A percentile compares a stretch with the other conserved stretches of the same genome.
phyloP scores from a whole-genome alignment of 2,888 invertebrate genomes.

The Penaeus monodon region DNA sequence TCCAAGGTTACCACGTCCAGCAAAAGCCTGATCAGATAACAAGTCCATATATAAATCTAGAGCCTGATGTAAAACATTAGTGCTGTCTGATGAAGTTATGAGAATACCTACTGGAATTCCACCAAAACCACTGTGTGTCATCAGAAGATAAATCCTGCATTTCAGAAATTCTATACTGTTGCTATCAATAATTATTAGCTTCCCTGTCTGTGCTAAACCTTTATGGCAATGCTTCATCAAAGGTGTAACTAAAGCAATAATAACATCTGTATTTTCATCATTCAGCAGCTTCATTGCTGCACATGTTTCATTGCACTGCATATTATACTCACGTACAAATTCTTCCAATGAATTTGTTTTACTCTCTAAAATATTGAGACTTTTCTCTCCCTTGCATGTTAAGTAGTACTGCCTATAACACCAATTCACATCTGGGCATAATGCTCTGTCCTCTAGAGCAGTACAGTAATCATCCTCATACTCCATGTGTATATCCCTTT shows the following conservation, averaged over 20 bases:
- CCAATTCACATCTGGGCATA: slow-evolving; percentile 30
- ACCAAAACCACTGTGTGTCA: slow-evolving; percentile 8
- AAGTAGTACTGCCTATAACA: slow-evolving; percentile 31
- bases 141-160: not conserved
- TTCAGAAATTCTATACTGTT: slow-evolving; percentile 7
- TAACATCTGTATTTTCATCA: not conserved
- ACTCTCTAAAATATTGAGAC: not conserved
- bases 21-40: slow-evolving; percentile 9
- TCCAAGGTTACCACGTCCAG: slow-evolving; percentile 5
- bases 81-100: slow-evolving; percentile 12
- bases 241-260: slow-evolving; percentile 17
- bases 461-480: slow-evolving; percentile 11
- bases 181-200: slow-evolving; percentile 4
- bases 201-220: not conserved
- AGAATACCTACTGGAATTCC: slow-evolving; percentile 6
- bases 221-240: slow-evolving; percentile 17
- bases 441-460: slow-evolving; percentile 24
- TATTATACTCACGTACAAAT: slow-evolving; percentile 12
- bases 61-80: not conserved
- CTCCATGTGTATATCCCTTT: slow-evolving; percentile 17
- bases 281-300: not conserved
- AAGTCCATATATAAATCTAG: slow-evolving; percentile 8
- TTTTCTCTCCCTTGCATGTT: not conserved
- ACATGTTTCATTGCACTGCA: slow-evolving; percentile 2
- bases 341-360: not conserved